Conservation (phyloP, 2,888 invertebrate genomes). For the Volucella bombylans region DNA sequence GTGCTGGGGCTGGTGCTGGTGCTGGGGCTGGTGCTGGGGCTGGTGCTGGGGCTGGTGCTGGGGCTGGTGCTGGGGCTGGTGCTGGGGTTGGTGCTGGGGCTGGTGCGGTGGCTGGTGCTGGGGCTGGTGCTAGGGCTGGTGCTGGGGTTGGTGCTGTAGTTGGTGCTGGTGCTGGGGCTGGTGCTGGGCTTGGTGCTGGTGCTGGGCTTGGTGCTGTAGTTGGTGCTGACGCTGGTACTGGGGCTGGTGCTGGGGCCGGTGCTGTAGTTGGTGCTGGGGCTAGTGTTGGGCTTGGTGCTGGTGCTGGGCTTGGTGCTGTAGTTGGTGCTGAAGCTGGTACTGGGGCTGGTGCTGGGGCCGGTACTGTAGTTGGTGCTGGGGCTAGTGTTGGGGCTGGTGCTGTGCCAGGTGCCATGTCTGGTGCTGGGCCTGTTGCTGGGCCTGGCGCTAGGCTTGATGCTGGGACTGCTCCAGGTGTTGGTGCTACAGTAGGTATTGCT, state of each 20-base stretch:
- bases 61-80: too few relatives aligned
- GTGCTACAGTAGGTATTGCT: too few relatives aligned
- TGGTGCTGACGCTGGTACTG: conserved; percentile 21
- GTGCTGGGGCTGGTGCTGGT: conserved; percentile 38
- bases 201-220: conserved; percentile 38
- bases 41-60: too few relatives aligned
- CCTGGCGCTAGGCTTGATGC: too few relatives aligned
- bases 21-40: conserved; percentile 29
- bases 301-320: conserved; percentile 39
- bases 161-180: conserved; percentile 22
- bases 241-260: conserved; percentile 37
- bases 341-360: too few relatives aligned
- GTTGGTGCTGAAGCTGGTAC: conserved; percentile 27
- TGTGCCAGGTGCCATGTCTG: too few relatives aligned
- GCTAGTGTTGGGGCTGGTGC: conserved; percentile 1
- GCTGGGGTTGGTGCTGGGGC: too few relatives aligned
- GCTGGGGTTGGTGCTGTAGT: conserved; percentile 33
- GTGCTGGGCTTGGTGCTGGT: conserved; percentile 13
- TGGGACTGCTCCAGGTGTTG: too few relatives aligned
- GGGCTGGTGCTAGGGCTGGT: neutral
- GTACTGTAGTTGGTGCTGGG: neutral
- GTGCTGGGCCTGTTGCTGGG: too few relatives aligned
- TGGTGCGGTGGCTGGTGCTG: too few relatives aligned
- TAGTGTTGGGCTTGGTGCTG: conserved; percentile 7
- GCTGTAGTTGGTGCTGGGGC: conserved; percentile 21